Base-by-base conservation (phyloP, 2,888 invertebrate genomes). In the Archaeoteleia sp. region DNA sequence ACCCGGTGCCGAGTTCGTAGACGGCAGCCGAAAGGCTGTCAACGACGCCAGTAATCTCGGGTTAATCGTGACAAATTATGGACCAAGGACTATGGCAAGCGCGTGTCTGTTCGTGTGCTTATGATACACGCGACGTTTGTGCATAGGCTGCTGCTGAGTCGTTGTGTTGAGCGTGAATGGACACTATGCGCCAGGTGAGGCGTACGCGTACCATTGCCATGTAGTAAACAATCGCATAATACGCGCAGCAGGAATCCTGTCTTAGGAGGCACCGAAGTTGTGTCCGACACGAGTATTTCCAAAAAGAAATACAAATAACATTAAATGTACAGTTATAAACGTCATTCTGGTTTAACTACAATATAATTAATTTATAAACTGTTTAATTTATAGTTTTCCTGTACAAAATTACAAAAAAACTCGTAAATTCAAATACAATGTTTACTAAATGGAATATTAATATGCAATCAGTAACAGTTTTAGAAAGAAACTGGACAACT, bases 1-100 rank as follows among this genome's bases (percentile, higher is more conserved):
- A n/a, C n/a, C n/a, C n/a, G n/a, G n/a, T n/a, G n/a, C n/a, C n/a
- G 40, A 55, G 65, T 45, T 61, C 37, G 60, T 60, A 70, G 69
- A 70, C 73, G 73, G 78, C 70, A 74, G 74, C 69, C 72, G 70
- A 80, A 81, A 78, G 70, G 75, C 39, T 82, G 82, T 83, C 83
- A 82, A 67, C 82, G 77, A 79, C 75, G 76, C 77, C 73, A 53
- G 79, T 82, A 83, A 83, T 83, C 83, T 82, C 74, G 65, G 73
- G 76, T 74, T 83, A 83, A 82, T 83, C 83, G 76, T 83, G 83
- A 83, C 81, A 82, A 83, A 83, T 83, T 79, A 77, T 75, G 69
- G 71, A 57, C 46, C 61, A 70, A 69, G 73, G 71, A 73, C 69
- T 76, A 35, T 39, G 45, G 43, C 13, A 35, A 37, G 35, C 67